These are phyloP conservation scores for Tokudaia tokunoshimensis DNA, from an alignment of 2,797 vertebrate genomes.

Conservation along the genomic window DNA sequence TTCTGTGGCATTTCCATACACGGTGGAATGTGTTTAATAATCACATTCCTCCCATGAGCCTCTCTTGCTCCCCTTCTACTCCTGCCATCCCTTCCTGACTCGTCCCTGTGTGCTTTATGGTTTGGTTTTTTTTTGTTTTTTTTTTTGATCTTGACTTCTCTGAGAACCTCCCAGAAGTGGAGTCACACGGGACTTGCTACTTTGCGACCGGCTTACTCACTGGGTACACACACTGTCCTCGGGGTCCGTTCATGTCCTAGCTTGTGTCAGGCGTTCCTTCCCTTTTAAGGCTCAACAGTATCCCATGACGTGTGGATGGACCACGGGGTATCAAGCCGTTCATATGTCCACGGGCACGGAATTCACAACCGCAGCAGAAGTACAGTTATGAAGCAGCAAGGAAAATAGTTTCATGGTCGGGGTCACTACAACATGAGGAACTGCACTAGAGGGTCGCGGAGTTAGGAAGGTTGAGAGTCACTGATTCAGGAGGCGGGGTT, in stretches of 20 bases:
- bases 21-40: background rate
- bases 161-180: background rate
- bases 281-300: background rate
- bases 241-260: background rate
- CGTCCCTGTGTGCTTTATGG: background rate
- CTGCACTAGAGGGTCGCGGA: background rate
- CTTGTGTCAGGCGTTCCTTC: background rate
- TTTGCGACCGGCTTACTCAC: background rate
- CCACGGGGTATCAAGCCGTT: background rate
- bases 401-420: background rate
- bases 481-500: background rate
- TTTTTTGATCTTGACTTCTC: background rate
- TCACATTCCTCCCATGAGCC: background rate
- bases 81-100: background rate
- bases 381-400: background rate
- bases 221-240: background rate
- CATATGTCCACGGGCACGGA: background rate
- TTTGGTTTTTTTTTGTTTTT: background rate
- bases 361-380: background rate
- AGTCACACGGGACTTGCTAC: background rate
- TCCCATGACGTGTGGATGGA: background rate
- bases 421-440: background rate
- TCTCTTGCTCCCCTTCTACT: background rate
- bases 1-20: background rate
- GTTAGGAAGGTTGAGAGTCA: background rate